Conservation (phyloP, 2,113 vertebrate species). For the Lepus americanus region DNA sequence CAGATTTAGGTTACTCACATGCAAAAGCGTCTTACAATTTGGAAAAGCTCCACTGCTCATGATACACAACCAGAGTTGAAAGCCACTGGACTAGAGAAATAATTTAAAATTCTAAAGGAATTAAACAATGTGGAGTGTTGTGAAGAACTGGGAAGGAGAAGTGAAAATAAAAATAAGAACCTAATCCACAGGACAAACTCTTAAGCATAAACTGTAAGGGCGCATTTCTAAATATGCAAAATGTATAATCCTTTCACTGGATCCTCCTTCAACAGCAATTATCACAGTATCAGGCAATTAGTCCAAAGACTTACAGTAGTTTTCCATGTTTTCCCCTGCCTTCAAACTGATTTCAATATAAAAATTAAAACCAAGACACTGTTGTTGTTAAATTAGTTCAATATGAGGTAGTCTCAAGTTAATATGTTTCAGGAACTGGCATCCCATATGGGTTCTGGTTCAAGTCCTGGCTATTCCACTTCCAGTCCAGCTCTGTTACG, state of each 20-base stretch:
- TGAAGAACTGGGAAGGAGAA: conserved; percentile 46
- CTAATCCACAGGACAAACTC: conserved; percentile 15
- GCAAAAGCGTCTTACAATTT: conserved; percentile 36
- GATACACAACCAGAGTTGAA: background rate
- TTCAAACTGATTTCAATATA: conserved; percentile 33
- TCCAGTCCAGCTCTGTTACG: too few species aligned
- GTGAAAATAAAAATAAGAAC: conserved; percentile 51
- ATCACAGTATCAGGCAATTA: background rate
- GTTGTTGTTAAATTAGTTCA: conserved; percentile 2
- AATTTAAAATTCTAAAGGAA: conserved; percentile 56
- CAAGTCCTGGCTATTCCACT: too few species aligned
- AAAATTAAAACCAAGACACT: conserved; percentile 40
- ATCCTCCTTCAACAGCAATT: background rate
- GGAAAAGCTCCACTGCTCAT: conserved; percentile 42
- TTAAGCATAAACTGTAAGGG: background rate
- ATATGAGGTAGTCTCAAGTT: background rate
- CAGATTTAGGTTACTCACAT: conserved; percentile 41
- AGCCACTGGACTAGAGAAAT: background rate
- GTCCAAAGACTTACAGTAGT: background rate
- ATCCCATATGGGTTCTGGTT: too few species aligned
- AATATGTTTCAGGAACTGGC: too few species aligned
- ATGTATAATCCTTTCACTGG: background rate
- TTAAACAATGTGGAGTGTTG: background rate
- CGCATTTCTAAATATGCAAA: conserved; percentile 35
- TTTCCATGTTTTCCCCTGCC: background rate